Evolutionary conservation across 2,888 invertebrate genomes (phyloP).

Genomic region (Drosophila fulvimacula): DNA sequence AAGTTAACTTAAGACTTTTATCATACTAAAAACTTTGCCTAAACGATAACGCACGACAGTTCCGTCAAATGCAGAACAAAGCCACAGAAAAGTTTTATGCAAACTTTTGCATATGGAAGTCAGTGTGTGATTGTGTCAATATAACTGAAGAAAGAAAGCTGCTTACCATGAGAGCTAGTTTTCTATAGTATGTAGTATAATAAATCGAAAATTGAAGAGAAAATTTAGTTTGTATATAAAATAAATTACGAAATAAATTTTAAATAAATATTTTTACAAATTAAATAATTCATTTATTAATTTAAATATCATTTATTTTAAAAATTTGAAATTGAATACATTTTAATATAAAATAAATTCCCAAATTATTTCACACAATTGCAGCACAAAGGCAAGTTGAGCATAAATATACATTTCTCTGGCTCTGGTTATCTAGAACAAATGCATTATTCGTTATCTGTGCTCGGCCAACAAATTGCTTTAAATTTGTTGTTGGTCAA

Average conservation of each 20-base stretch:
- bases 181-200: not conserved
- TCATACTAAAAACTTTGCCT: not conserved
- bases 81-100: not conserved
- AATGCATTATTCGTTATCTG: slow-evolving; percentile 8
- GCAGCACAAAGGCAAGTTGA: not conserved
- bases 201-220: not conserved
- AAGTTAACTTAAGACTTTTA: not conserved
- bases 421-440: not conserved
- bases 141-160: not conserved
- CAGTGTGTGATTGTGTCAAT: not conserved
- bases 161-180: not conserved
- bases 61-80: slow-evolving; percentile 7
- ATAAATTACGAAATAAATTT: not conserved
- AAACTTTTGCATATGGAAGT: not conserved
- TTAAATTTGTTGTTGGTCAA: slow-evolving; percentile 41
- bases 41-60: slow-evolving; percentile 8
- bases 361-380: not conserved
- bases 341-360: not conserved
- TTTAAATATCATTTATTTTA: not conserved
- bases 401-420: not conserved
- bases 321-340: too few species aligned
- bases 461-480: slow-evolving; percentile 19
- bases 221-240: not conserved
- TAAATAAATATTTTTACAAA: too few species aligned
- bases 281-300: too few species aligned